phyloP scores from a whole-genome alignment of 2,888 invertebrate genomes.

The Galerucella pusilla region DNA sequence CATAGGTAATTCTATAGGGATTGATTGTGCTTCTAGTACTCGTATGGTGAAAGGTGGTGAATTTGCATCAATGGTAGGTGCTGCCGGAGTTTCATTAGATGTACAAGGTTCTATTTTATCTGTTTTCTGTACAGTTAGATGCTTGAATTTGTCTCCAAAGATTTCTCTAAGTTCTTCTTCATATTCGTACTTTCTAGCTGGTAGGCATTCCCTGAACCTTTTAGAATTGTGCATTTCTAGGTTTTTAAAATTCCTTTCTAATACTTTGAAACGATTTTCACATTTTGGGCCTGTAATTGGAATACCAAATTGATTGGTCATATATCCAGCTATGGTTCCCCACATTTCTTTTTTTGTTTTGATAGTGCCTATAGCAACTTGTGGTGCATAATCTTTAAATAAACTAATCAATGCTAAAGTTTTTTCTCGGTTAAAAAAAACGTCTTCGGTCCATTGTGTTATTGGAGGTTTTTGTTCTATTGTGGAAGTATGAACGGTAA shows the following conservation, averaged over 20 bases:
- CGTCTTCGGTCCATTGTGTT: slow-evolving; percentile 13
- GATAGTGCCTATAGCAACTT: slow-evolving; percentile 17
- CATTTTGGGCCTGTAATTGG: slow-evolving; percentile 27
- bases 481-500: slow-evolving; percentile 4
- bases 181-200: slow-evolving; percentile 15
- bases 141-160: slow-evolving; percentile 26
- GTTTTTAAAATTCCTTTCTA: slow-evolving; percentile 29
- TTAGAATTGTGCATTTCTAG: slow-evolving; percentile 14
- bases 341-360: slow-evolving; percentile 36
- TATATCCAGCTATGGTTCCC: slow-evolving; percentile 23
- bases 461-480: neutral
- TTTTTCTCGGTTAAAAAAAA: slow-evolving; percentile 26
- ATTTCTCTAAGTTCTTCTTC: slow-evolving; percentile 29
- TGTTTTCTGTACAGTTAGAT: neutral
- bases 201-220: neutral
- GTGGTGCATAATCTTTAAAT: slow-evolving; percentile 27
- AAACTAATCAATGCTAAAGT: slow-evolving; percentile 27
- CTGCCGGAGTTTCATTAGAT: slow-evolving; percentile 1
- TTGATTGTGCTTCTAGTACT: slow-evolving; percentile 13
- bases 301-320: slow-evolving; percentile 5
- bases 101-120: slow-evolving; percentile 8
- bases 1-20: slow-evolving; percentile 9
- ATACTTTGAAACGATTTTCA: slow-evolving; percentile 36
- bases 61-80: slow-evolving; percentile 14
- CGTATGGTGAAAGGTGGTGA: slow-evolving; percentile 13